Evolutionary conservation across 35 echinoderm and acorn worm genomes (phyloP), one percentile per base, ranked within the genome.

Genomic region (Antedon bifida): DNA sequence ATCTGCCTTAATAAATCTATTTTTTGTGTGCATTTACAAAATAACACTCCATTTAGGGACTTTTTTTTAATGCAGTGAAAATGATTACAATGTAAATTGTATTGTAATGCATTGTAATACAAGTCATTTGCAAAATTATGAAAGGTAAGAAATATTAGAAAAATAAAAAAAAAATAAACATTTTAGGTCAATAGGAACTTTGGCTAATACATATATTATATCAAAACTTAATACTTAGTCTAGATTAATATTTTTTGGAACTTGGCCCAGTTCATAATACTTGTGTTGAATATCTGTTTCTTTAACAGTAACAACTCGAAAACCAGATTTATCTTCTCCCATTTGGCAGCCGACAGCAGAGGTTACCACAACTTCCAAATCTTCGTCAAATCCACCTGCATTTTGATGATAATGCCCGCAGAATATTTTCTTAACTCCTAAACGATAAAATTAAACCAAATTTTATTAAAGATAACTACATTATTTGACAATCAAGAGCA

Each of bases 401-500:
- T 90, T 92, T 29, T 88, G 85, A 83, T 99, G 95, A 74, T 99
- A 99, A 74, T 99, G 95, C 0, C 95, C 95, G 56, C 91, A 93
- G 75, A 99, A 99, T 30, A 99, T 90, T 29, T 86, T 86, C 5
- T 79, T 82, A 34, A 99, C 95, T 75, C 95, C 95, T 99, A 34
- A 64, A 84, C 17, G 77, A 77, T 75, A 55, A 39, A 51, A 36
- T 44, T 46, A 39, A 17, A 1, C 16, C 56, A 39, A 45, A n/a
- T n/a, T n/a, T n/a, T n/a, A 14, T 80, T 32, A 17, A 5, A 16
- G 46, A 28, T 33, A 5, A 81, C 35, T 13, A 81, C 13, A 81
- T 13, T 13, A 81, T 13, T 17, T 33, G 13, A 0, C 30, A 55
- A 55, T 74, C 8, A 21, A 39, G 34, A 80, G 26, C 5, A 76